Conservation (phyloP, 2,888 invertebrate species). For the Podotricha telesiphe region DNA sequence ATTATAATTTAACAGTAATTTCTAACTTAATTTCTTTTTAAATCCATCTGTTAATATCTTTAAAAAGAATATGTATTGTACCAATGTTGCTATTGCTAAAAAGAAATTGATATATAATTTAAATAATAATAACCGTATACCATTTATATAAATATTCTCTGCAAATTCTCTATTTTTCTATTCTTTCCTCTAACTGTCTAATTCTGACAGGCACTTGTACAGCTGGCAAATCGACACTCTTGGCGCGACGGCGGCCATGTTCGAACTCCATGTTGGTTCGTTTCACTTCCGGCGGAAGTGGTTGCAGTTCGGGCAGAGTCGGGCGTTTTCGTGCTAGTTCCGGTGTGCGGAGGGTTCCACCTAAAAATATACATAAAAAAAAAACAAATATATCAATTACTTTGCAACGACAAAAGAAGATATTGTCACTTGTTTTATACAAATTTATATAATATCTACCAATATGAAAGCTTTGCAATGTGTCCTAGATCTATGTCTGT, state of each 20-base stretch:
- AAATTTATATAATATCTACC: too few species aligned
- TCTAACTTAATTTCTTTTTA: too few species aligned
- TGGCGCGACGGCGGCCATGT: slow-evolving; percentile 70
- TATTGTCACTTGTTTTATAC: too few species aligned
- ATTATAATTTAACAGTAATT: too few species aligned
- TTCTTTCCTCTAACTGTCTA: slow-evolving; percentile 68
- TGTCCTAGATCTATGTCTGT: too few species aligned
- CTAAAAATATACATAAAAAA: slow-evolving; percentile 43
- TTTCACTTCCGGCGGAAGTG: slow-evolving; percentile 57
- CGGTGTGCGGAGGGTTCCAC: slow-evolving; percentile 64
- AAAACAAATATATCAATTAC: too few species aligned
- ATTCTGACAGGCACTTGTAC: slow-evolving; percentile 77
- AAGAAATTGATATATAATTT: neutral
- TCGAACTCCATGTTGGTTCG: slow-evolving; percentile 51
- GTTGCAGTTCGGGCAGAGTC: slow-evolving; percentile 62
- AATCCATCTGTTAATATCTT: neutral
- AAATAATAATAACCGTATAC: slow-evolving; percentile 7
- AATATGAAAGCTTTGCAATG: too few species aligned
- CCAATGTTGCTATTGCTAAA: neutral
- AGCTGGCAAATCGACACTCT: slow-evolving; percentile 76
- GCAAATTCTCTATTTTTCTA: slow-evolving; percentile 46
- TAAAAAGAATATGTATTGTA: neutral
- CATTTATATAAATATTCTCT: neutral
- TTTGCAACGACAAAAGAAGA: too few species aligned
- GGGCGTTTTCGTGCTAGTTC: slow-evolving; percentile 65